Conservation (phyloP, 2,113 vertebrate species). For the Ceyx margarethae region DNA sequence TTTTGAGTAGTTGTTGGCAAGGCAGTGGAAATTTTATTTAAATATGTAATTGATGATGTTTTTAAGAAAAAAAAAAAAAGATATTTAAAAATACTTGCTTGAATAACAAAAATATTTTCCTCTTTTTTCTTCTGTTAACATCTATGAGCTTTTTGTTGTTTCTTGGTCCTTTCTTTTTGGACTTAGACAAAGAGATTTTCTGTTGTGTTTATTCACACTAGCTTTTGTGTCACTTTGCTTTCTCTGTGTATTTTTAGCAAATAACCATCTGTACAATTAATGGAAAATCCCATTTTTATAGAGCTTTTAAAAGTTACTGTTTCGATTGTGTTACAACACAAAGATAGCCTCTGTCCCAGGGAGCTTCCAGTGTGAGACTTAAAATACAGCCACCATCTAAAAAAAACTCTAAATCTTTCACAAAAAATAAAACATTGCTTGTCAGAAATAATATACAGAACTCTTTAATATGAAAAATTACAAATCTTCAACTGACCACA, state of each 20-base stretch:
- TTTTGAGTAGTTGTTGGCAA: not conserved
- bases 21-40: not conserved
- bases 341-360: conserved; percentile 12
- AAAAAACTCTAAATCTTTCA: conserved; percentile 16
- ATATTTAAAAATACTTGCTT: not conserved
- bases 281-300: conserved; percentile 34
- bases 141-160: not conserved
- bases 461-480: conserved; percentile 42
- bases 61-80: conserved; percentile 41
- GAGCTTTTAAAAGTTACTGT: conserved; percentile 21
- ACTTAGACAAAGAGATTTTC: not conserved
- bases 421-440: conserved; percentile 32
- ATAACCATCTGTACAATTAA: not conserved
- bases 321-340: conserved; percentile 24
- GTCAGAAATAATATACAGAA: conserved; percentile 44
- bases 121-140: not conserved
- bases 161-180: not conserved
- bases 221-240: not conserved
- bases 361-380: conserved; percentile 19
- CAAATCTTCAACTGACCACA: conserved; percentile 50
- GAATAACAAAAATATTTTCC: not conserved
- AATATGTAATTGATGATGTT: not conserved
- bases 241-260: conserved; percentile 13
- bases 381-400: conserved; percentile 24
- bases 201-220: conserved; percentile 4